These are phyloP conservation scores for Dorcus parallelipipedus DNA, from an alignment of 2,888 invertebrate genomes.

Conservation along the genomic window DNA sequence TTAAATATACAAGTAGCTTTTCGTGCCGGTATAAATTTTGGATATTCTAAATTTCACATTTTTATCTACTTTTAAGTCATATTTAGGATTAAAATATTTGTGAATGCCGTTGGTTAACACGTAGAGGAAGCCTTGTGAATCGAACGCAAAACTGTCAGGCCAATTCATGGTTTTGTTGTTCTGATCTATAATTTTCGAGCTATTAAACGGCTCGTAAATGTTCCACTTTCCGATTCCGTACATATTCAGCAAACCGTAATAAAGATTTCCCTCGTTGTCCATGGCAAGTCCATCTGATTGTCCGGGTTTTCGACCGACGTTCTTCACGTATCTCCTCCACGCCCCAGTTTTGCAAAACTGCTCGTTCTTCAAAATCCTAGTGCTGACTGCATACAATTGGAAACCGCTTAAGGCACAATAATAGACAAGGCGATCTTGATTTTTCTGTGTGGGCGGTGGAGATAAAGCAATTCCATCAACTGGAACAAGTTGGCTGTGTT, in stretches of 20 bases:
- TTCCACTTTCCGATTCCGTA: conserved; percentile 68
- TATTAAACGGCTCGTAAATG: conserved; percentile 53
- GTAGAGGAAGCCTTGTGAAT: conserved; percentile 60
- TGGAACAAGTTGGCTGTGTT: conserved; percentile 55
- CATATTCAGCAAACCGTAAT: conserved; percentile 64
- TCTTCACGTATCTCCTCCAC: conserved; percentile 48
- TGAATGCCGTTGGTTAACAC: conserved; percentile 50
- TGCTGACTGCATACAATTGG: conserved; percentile 59
- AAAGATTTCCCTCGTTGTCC: conserved; percentile 62
- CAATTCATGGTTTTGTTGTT: conserved; percentile 65
- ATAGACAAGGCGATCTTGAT: conserved; percentile 31
- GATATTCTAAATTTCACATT: conserved; percentile 63
- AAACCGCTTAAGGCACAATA: conserved; percentile 36
- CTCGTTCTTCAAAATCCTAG: conserved; percentile 58
- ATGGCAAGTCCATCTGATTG: conserved; percentile 70
- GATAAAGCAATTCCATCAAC: conserved; percentile 71
- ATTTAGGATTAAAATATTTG: conserved; percentile 56
- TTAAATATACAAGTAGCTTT: conserved; percentile 56
- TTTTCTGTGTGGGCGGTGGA: conserved; percentile 50
- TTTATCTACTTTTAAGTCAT: conserved; percentile 10
- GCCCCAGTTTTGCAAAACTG: conserved; percentile 38
- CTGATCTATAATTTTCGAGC: conserved; percentile 60
- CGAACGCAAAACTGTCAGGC: conserved; percentile 66
- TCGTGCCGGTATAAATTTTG: conserved; percentile 55
- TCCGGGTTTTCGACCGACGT: conserved; percentile 60